Evolutionary conservation across 2,113 vertebrate species (phyloP).

Genomic region (Struthidea cinerea): DNA sequence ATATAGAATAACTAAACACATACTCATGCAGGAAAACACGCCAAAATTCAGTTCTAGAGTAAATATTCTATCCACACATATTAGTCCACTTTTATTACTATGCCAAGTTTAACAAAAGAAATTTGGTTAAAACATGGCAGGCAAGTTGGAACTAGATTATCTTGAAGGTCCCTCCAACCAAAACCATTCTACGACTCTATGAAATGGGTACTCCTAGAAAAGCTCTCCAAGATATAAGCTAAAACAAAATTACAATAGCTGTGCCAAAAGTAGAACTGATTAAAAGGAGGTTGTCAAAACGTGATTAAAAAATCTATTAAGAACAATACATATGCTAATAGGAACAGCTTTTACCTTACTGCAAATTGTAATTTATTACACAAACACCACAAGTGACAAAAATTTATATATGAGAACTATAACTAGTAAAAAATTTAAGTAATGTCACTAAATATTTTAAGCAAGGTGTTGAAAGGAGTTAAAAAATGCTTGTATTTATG

Average conservation of each 20-base stretch:
- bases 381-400: not conserved
- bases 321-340: not conserved
- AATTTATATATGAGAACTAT: not conserved
- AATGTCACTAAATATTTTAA: not conserved
- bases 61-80: not conserved
- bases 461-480: not conserved
- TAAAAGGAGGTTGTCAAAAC: not conserved
- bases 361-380: not conserved
- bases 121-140: not conserved
- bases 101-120: not conserved
- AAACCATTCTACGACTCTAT: not conserved
- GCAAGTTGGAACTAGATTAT: not conserved
- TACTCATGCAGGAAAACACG: not conserved
- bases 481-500: not conserved
- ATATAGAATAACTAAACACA: not conserved
- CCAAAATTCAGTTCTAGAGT: not conserved
- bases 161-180: not conserved
- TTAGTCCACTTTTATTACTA: not conserved
- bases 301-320: not conserved
- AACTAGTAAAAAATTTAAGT: not conserved
- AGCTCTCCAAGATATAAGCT: not conserved
- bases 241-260: not conserved
- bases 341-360: not conserved
- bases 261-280: not conserved
- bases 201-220: not conserved